A percentile compares a stretch with the other conserved stretches of the same genome.
Conservation (phyloP, 2,888 invertebrate species). For the Coleophora deauratella region DNA sequence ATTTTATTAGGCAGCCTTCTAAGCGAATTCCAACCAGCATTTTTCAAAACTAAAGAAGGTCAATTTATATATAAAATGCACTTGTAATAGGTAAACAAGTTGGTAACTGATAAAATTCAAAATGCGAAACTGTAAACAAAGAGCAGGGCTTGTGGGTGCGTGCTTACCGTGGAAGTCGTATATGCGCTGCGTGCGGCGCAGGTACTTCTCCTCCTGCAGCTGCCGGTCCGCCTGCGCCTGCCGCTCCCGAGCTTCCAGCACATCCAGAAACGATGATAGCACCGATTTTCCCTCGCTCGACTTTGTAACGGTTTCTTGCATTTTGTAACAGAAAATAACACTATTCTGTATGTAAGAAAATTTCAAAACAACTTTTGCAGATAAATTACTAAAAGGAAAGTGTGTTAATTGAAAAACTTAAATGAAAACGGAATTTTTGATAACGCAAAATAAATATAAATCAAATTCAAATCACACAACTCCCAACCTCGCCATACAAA, state of each 20-base stretch:
- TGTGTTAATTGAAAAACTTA: too few relatives aligned
- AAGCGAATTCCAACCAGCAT: too few relatives aligned
- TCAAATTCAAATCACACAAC: slow-evolving; percentile 45
- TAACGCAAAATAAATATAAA: slow-evolving; percentile 30
- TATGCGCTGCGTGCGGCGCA: slow-evolving; percentile 58
- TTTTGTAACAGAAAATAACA: slow-evolving; percentile 33
- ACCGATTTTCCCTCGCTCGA: slow-evolving; percentile 57
- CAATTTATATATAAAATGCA: too few relatives aligned
- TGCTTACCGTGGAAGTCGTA: slow-evolving; percentile 61
- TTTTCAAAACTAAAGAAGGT: too few relatives aligned
- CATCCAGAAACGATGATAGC: slow-evolving; percentile 58
- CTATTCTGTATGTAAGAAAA: not conserved
- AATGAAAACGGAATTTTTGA: not conserved
- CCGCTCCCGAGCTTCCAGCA: slow-evolving; percentile 52
- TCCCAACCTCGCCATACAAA: slow-evolving; percentile 28
- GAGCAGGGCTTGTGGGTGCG: too few relatives aligned
- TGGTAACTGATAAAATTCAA: too few relatives aligned
- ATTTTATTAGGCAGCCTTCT: too few relatives aligned
- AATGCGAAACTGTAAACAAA: too few relatives aligned
- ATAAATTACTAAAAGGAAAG: not conserved
- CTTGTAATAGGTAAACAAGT: too few relatives aligned
- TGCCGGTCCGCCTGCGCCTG: slow-evolving; percentile 52
- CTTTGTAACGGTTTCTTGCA: slow-evolving; percentile 71
- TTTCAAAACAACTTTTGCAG: not conserved
- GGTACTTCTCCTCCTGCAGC: slow-evolving; percentile 58